Evolutionary conservation across 2,888 invertebrate genomes (phyloP), one percentile per base, ranked within the genome.

Genomic region (Cylindroiulus punctatus): DNA sequence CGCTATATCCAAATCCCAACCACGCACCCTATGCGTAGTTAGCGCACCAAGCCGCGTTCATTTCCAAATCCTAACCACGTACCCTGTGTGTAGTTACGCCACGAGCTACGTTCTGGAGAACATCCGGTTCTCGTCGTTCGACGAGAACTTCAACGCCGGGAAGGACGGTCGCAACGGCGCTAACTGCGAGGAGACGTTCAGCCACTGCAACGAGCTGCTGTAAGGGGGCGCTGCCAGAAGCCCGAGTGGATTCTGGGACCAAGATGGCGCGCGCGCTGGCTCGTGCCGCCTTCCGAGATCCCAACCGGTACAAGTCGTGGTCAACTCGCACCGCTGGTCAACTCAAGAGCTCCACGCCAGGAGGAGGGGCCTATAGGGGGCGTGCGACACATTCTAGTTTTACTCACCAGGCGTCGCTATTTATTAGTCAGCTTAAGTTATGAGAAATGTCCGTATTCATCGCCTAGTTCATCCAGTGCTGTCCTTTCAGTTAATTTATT

Each of bases 81-180:
- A 47, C 19, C 19, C 7, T 19, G 1, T 42, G 14, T 12, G 94
- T 91, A 97, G 96, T 88, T 97, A 96, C 90, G 96, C 96, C 84
- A 94, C 96, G 88, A 96, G 96, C 90, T 96, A 95, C 91, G 92
- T 96, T 84, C 92, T 97, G 88, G 96, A 96, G 90, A 94, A 95
- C 91, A 94, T 94, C 87, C 92, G 92, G 88, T 94, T 93, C 86
- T 93, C 94, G 86, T 90, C 91, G 19, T 96, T 96, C 92, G 95
- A 96, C 22, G 84, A 57, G 12, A 86, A 86, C 30, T 84, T 86
- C 44, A 65, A 85, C 30, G 86, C 86, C 32, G 36, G 65, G 12
- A 86, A 85, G 40, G 84, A 86, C 10, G 86, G 86, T 17, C 84
- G 86, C 26, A 86, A 65, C 32, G 86, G 86, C 65, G 57, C 42